A percentile compares a stretch with the other conserved stretches of the same genome.
phyloP scores from a whole-genome alignment of 2,797 vertebrate species.

The Peromyscus attwateri region DNA sequence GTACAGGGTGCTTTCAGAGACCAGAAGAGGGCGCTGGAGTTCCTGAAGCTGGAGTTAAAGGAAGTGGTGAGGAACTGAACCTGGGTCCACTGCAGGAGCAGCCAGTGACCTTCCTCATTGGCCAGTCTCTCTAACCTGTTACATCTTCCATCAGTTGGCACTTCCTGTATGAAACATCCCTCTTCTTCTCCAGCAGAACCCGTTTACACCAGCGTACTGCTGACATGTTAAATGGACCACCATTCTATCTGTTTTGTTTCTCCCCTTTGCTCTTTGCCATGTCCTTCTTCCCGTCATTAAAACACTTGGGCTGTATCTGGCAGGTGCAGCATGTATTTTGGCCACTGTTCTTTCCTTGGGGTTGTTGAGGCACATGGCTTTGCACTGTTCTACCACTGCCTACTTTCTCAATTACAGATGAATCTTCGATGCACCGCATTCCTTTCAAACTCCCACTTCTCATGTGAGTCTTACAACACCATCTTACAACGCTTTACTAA shows the following conservation, averaged over 20 bases:
- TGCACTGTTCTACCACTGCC: not conserved
- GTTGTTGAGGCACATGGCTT: not conserved
- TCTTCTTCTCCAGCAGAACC: not conserved
- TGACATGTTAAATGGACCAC: not conserved
- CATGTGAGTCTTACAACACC: not conserved
- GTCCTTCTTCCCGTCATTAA: not conserved
- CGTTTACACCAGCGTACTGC: not conserved
- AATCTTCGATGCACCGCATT: no score
- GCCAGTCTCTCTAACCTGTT: not conserved
- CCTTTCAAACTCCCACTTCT: not conserved
- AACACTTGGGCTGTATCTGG: not conserved
- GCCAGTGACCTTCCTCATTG: not conserved
- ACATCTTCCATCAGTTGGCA: not conserved
- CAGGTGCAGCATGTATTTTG: no score
- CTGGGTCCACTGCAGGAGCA: not conserved
- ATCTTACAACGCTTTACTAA: not conserved
- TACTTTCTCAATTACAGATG: not conserved
- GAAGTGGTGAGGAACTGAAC: not conserved
- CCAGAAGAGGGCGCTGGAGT: not conserved
- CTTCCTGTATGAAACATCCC: not conserved
- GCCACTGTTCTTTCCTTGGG: not conserved
- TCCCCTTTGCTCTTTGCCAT: not conserved
- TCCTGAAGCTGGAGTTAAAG: not conserved
- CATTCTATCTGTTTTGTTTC: not conserved
- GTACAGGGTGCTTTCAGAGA: not conserved